These are phyloP conservation scores for Andrena marginata DNA, from an alignment of 2,888 invertebrate genomes.

Conservation along the genomic window DNA sequence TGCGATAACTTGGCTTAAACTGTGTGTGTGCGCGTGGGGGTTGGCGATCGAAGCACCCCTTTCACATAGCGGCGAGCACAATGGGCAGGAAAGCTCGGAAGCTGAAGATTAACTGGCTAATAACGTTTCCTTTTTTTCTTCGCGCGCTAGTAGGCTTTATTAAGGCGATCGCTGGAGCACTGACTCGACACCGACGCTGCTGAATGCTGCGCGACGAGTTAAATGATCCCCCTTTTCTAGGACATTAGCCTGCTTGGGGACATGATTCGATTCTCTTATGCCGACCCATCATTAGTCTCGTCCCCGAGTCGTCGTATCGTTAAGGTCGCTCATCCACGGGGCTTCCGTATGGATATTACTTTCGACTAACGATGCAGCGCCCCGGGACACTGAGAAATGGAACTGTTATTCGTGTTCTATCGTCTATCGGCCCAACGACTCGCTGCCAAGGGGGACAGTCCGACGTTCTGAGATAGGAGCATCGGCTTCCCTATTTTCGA, in stretches of 20 bases:
- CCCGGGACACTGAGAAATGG: conserved; percentile 27
- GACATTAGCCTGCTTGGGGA: conserved; percentile 36
- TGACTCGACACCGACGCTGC: background rate
- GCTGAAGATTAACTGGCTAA: conserved; percentile 19
- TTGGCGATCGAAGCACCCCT: background rate
- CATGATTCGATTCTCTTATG: conserved; percentile 33
- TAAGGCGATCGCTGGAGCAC: conserved; percentile 24
- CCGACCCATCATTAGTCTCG: conserved; percentile 46
- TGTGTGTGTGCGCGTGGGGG: background rate
- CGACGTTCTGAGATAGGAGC: conserved; percentile 9
- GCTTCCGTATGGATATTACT: conserved; percentile 40
- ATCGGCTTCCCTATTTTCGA: background rate
- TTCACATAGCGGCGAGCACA: background rate
- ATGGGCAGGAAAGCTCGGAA: conserved; percentile 1
- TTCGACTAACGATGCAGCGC: conserved; percentile 29
- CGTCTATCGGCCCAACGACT: conserved; percentile 15
- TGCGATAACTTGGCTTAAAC: conserved; percentile 22
- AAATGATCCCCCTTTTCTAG: conserved; percentile 13
- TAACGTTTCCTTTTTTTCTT: conserved; percentile 6
- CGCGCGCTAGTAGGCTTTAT: conserved; percentile 28
- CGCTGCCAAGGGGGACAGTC: background rate
- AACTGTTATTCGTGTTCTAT: background rate
- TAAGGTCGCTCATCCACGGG: conserved; percentile 21
- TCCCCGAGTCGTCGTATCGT: conserved; percentile 22
- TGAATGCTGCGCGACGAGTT: background rate